phyloP scores from a whole-genome alignment of 2,888 invertebrate species.

The Sympetrum striolatum region DNA sequence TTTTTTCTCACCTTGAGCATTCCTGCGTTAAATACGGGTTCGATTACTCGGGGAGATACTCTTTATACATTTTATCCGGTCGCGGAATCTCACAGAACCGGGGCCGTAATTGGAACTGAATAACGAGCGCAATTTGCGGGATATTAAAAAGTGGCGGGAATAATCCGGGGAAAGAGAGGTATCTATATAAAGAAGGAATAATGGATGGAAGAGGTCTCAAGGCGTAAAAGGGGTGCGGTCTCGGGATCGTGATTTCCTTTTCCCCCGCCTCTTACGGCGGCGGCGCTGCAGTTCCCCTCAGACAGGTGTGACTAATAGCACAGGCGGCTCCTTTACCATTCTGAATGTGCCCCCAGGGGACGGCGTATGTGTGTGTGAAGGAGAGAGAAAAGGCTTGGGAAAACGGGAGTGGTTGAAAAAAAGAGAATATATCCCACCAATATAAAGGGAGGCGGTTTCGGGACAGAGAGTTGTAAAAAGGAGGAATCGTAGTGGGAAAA shows the following conservation, averaged over 20 bases:
- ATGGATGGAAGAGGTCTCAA: conserved; percentile 44
- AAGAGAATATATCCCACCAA: background rate
- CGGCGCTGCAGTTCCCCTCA: conserved; percentile 51
- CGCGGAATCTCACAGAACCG: conserved; percentile 48
- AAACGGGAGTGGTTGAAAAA: conserved; percentile 7
- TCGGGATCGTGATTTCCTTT: conserved; percentile 54
- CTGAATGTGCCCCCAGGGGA: conserved; percentile 9
- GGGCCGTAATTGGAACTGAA: conserved; percentile 23
- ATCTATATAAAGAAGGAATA: conserved; percentile 1
- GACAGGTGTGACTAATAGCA: conserved; percentile 62
- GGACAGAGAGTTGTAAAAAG: background rate
- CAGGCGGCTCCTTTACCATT: conserved; percentile 47
- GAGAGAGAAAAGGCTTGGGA: background rate
- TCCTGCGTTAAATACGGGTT: conserved; percentile 45
- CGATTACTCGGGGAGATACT: conserved; percentile 51
- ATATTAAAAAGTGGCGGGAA: conserved; percentile 47
- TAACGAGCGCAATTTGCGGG: conserved; percentile 54
- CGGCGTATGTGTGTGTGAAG: background rate
- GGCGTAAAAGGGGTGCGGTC: conserved; percentile 57
- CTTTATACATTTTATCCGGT: conserved; percentile 52
- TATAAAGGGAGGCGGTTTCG: conserved; percentile 3
- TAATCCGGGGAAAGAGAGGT: conserved; percentile 44
- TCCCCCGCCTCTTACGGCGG: conserved; percentile 51
- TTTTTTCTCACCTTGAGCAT: conserved; percentile 10
- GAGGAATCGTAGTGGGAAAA: background rate